Evolutionary conservation across 2,113 vertebrate genomes (phyloP).

Genomic region (Panthera uncia): DNA sequence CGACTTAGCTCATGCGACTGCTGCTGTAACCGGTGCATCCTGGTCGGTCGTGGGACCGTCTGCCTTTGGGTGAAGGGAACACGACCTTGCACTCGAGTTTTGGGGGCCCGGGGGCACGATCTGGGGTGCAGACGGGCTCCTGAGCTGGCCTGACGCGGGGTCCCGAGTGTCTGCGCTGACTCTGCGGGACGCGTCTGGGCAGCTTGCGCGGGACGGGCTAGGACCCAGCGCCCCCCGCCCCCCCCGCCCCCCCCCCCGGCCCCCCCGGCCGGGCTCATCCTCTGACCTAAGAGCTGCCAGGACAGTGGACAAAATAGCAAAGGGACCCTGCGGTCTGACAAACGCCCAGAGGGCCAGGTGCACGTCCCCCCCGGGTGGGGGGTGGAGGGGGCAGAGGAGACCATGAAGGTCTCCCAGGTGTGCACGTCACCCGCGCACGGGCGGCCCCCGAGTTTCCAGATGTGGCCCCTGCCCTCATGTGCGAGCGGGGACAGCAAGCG

Average conservation of each 20-base stretch:
- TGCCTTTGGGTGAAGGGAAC: neutral
- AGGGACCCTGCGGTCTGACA: neutral
- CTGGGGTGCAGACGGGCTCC: neutral
- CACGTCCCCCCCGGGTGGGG: rapidly evolving
- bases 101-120: rapidly evolving
- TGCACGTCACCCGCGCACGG: neutral
- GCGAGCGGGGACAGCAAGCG: too few species aligned
- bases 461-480: neutral
- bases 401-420: neutral
- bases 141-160: neutral
- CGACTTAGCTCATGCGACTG: rapidly evolving
- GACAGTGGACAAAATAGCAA: neutral
- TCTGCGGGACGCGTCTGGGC: rapidly evolving
- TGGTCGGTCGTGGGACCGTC: neutral
- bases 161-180: neutral
- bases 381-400: neutral
- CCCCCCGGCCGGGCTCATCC: neutral
- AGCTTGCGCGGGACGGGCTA: neutral
- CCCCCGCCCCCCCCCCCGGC: too few species aligned
- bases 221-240: neutral
- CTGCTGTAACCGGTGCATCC: rapidly evolving
- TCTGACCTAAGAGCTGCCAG: neutral
- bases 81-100: rapidly evolving
- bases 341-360: neutral
- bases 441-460: too few species aligned